Percentiles rank a stretch among this genome's conserved stretches.
Evolutionary conservation across 2,797 vertebrate genomes (phyloP).

Genomic region (Falco peregrinus): DNA sequence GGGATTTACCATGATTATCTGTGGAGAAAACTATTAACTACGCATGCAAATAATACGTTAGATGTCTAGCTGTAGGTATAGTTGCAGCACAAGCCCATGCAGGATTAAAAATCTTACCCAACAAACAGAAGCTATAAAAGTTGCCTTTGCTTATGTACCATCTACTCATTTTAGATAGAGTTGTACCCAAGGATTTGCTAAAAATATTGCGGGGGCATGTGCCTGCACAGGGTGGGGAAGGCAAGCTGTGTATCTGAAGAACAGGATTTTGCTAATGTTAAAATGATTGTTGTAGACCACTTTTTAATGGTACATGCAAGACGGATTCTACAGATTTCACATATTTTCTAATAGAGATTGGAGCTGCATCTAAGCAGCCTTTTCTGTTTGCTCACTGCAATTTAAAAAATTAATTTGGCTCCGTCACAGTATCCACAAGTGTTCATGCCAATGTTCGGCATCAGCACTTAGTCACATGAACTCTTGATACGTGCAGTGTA

Average conservation of each 20-base stretch:
- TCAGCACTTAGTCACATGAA: neutral
- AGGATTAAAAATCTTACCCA: constrained; percentile 34
- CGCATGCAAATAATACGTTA: constrained; percentile 5
- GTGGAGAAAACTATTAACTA: neutral
- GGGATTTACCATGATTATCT: constrained; percentile 19
- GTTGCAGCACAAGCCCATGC: constrained; percentile 46
- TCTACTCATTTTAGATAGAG: neutral
- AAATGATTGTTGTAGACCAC: neutral
- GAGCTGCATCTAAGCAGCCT: neutral
- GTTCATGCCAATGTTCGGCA: neutral
- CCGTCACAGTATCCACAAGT: neutral
- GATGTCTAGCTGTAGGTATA: constrained; percentile 44
- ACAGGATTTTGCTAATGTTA: neutral
- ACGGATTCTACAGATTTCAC: neutral
- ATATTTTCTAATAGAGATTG: neutral
- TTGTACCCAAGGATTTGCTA: neutral
- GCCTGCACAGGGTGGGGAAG: neutral
- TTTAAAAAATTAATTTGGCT: constrained; percentile 2
- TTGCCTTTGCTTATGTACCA: neutral
- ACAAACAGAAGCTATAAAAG: neutral
- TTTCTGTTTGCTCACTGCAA: neutral
- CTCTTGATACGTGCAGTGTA: neutral
- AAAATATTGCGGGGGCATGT: neutral
- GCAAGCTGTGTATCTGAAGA: neutral
- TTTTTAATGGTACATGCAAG: neutral